A percentile compares a stretch with the other conserved stretches of the same genome.
phyloP scores from a whole-genome alignment of 2,888 invertebrate species.

The Xestia c-nigrum region DNA sequence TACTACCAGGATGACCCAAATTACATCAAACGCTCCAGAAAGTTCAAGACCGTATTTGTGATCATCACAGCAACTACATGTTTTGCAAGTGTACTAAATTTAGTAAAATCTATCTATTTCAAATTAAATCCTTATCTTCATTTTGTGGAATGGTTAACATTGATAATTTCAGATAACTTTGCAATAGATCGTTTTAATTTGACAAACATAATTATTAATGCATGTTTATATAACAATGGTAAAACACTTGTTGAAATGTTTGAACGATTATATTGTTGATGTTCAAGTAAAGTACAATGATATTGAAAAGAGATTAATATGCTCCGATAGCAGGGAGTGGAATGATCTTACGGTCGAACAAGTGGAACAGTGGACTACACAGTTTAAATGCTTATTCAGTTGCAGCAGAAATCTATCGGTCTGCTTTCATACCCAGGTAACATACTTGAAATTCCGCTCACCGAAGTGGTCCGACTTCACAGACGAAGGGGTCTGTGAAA shows the following conservation, averaged over 20 bases:
- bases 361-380: slow-evolving; percentile 20
- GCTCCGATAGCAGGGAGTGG: neutral
- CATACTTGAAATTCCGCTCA: neutral
- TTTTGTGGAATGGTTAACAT: fast-evolving
- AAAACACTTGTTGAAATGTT: slow-evolving; percentile 9
- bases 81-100: neutral
- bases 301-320: neutral
- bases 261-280: slow-evolving; percentile 18
- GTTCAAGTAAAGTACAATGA: slow-evolving; percentile 1
- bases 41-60: neutral
- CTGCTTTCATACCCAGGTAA: slow-evolving; percentile 34
- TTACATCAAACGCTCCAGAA: slow-evolving; percentile 17
- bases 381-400: slow-evolving; percentile 27
- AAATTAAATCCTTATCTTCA: too few species aligned
- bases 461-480: too few species aligned
- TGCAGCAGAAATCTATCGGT: slow-evolving; percentile 30
- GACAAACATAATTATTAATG: slow-evolving; percentile 11
- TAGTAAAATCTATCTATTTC: neutral
- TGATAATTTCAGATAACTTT: neutral
- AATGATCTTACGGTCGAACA: neutral
- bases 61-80: neutral
- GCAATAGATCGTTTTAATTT: slow-evolving; percentile 19
- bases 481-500: too few species aligned
- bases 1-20: slow-evolving; percentile 1
- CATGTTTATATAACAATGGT: slow-evolving; percentile 15